These are phyloP conservation scores for Tetrao urogallus DNA, from an alignment of 2,113 vertebrate genomes.

Conservation along the genomic window DNA sequence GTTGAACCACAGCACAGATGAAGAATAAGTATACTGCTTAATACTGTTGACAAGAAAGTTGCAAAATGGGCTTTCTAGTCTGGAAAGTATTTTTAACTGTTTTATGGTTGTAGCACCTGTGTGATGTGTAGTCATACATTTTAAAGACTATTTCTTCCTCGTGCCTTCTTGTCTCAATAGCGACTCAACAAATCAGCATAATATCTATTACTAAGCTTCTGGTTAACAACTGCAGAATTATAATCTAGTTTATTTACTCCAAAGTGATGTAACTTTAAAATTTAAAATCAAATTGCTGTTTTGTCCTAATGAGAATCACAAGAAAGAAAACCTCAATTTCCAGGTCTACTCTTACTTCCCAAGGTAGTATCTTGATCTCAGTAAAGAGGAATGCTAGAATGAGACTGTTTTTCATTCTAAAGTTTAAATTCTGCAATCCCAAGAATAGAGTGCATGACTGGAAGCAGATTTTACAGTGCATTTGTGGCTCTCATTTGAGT, in stretches of 20 bases:
- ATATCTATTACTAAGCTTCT: neutral
- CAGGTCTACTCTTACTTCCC: neutral
- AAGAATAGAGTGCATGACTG: neutral
- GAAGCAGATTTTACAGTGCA: neutral
- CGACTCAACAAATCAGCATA: neutral
- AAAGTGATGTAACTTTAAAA: neutral
- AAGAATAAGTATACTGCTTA: neutral
- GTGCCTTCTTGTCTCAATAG: neutral
- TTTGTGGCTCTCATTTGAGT: neutral
- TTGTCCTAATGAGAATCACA: neutral
- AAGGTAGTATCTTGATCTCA: neutral
- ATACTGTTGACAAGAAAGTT: neutral
- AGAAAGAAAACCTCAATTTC: neutral
- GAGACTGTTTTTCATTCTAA: neutral
- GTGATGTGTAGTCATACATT: neutral
- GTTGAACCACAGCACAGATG: neutral
- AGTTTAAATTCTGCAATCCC: neutral
- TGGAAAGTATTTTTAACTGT: neutral
- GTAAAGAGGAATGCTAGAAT: neutral
- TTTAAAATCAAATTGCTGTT: neutral
- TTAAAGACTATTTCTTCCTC: neutral
- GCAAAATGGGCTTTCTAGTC: neutral
- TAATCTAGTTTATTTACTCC: neutral
- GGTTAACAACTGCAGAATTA: neutral
- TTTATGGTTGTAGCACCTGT: neutral